phyloP scores from a whole-genome alignment of 2,113 vertebrate genomes.

The Neogobius melanostomus region DNA sequence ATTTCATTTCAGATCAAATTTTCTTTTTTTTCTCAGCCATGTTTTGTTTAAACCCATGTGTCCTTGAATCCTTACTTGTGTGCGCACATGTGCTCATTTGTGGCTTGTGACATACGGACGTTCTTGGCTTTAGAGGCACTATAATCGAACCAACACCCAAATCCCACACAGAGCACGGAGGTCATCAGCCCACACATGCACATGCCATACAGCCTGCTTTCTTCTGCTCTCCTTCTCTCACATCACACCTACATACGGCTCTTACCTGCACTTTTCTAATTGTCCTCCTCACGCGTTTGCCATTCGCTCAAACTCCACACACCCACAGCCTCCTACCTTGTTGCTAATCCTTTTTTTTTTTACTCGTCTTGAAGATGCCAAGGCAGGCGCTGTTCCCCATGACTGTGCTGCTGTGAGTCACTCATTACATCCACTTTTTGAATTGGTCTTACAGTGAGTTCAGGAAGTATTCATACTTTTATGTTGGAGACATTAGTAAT shows the following conservation, averaged over 20 bases:
- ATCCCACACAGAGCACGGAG: slow-evolving; percentile 52
- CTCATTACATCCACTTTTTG: slow-evolving; percentile 31
- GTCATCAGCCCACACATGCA: slow-evolving; percentile 35
- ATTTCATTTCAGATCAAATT: no score
- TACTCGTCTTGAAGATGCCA: slow-evolving; percentile 28
- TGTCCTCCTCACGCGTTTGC: slow-evolving; percentile 55
- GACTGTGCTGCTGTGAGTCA: slow-evolving; percentile 42
- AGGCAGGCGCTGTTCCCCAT: slow-evolving; percentile 22
- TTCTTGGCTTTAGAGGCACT: slow-evolving; percentile 44
- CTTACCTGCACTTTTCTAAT: slow-evolving; percentile 60
- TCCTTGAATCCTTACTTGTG: slow-evolving; percentile 1
- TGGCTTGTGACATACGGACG: slow-evolving; percentile 42
- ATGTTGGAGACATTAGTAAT: no score
- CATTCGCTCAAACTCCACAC: slow-evolving; percentile 46
- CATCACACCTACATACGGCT: slow-evolving; percentile 33
- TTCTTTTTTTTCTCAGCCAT: no score
- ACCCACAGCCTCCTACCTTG: slow-evolving; percentile 48
- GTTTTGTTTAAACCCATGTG: no score
- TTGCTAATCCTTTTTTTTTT: slow-evolving; percentile 22
- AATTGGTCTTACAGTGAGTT: slow-evolving; percentile 17
- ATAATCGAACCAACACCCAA: slow-evolving; percentile 66
- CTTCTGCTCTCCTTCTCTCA: slow-evolving; percentile 18
- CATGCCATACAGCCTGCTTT: slow-evolving; percentile 19
- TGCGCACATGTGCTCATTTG: slow-evolving; percentile 36
- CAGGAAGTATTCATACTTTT: background rate